Evolutionary conservation across 2,888 invertebrate species (phyloP).

Genomic region (Hipparchia sbordonii): DNA sequence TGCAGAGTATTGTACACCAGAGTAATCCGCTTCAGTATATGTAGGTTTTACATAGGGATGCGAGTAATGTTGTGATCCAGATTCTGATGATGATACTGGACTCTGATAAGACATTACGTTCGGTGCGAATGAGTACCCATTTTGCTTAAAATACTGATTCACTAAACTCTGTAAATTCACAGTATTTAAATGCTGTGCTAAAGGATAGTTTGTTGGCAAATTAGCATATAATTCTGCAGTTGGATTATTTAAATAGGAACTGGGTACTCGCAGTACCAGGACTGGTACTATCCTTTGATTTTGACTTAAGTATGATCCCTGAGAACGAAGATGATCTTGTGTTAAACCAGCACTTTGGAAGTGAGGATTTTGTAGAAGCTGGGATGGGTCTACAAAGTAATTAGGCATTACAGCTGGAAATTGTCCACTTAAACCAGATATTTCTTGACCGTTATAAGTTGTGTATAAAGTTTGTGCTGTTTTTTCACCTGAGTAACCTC

Average conservation of each 20-base stretch:
- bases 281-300: constrained; percentile 81
- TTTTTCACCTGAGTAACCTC: constrained; percentile 43
- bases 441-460: constrained; percentile 74
- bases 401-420: constrained; percentile 77
- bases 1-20: constrained; percentile 76
- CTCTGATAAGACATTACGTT: constrained; percentile 67
- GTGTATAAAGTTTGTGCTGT: constrained; percentile 72
- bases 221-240: constrained; percentile 80
- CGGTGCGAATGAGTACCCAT: constrained; percentile 68
- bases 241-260: constrained; percentile 80
- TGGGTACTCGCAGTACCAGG: constrained; percentile 81
- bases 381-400: constrained; percentile 73
- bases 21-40: constrained; percentile 71
- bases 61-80: constrained; percentile 65
- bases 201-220: constrained; percentile 79
- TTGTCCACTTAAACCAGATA: constrained; percentile 71
- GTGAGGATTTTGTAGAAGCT: constrained; percentile 71
- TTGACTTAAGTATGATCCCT: constrained; percentile 62
- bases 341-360: constrained; percentile 79
- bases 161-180: constrained; percentile 82
- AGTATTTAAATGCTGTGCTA: constrained; percentile 79
- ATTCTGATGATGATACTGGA: constrained; percentile 46
- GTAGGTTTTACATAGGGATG: constrained; percentile 68
- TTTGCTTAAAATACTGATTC: constrained; percentile 77
- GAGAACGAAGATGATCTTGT: constrained; percentile 70